Percentiles rank a stretch among this genome's conserved stretches.
These are phyloP conservation scores for Petromus typicus DNA, from an alignment of 2,113 vertebrate species.

Conservation along the genomic window DNA sequence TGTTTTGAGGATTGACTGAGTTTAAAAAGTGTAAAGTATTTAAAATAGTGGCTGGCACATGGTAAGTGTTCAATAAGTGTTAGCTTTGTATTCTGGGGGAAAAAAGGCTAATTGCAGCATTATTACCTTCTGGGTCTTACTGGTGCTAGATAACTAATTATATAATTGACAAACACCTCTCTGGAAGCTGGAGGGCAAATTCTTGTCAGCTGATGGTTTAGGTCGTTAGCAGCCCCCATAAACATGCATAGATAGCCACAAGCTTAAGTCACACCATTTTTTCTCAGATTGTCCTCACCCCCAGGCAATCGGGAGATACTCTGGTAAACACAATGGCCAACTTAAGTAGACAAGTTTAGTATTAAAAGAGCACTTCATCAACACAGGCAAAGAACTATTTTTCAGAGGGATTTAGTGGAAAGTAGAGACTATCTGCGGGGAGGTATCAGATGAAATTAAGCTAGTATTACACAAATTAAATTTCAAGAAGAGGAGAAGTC, in stretches of 20 bases:
- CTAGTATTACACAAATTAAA: no score
- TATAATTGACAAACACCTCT: slow-evolving; percentile 55
- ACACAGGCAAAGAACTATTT: slow-evolving; percentile 11
- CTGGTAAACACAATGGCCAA: slow-evolving; percentile 48
- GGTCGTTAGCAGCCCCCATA: slow-evolving; percentile 60
- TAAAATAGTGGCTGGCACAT: slow-evolving; percentile 33
- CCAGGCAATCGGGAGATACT: slow-evolving; percentile 47
- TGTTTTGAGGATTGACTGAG: slow-evolving; percentile 48
- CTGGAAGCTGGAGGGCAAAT: slow-evolving; percentile 44
- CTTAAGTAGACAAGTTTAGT: slow-evolving; percentile 38
- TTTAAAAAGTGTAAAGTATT: slow-evolving; percentile 46
- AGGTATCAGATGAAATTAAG: slow-evolving; percentile 49
- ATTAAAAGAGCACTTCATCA: slow-evolving; percentile 59
- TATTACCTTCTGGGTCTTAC: slow-evolving; percentile 43
- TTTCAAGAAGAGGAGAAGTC: slow-evolving; percentile 30
- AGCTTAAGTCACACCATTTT: slow-evolving; percentile 12
- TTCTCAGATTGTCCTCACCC: slow-evolving; percentile 31
- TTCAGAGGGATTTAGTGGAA: slow-evolving; percentile 53
- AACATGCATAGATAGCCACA: slow-evolving; percentile 35
- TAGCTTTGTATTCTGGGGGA: slow-evolving; percentile 55
- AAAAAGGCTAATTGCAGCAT: slow-evolving; percentile 48
- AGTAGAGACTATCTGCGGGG: slow-evolving; percentile 33
- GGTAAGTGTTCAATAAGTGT: slow-evolving; percentile 51
- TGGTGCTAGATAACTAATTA: slow-evolving; percentile 63
- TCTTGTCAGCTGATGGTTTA: slow-evolving; percentile 45